Conservation (phyloP, 1,140 invertebrate genomes). For the Anadara kagoshimensis region DNA sequence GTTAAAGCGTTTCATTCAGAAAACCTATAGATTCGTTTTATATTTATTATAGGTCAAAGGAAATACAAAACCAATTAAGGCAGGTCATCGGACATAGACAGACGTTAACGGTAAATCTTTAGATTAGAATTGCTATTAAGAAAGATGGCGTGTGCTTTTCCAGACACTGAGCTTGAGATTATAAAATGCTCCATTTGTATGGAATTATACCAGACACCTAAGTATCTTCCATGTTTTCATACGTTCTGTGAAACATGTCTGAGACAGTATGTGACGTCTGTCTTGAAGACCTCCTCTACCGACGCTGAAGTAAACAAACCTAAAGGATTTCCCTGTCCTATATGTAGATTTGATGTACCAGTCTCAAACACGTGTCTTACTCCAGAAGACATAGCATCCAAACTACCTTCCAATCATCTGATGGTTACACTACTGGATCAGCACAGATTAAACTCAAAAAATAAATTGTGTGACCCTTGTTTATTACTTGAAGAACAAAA, state of each 20-base stretch:
- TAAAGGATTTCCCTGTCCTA: not conserved
- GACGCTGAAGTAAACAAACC: not conserved
- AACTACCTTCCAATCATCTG: too few species aligned
- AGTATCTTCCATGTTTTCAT: constrained; percentile 21
- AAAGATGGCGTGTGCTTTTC: too few species aligned
- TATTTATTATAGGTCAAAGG: too few species aligned
- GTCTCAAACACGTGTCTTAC: not conserved
- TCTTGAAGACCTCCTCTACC: not conserved
- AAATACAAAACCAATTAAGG: too few species aligned
- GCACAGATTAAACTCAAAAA: not conserved
- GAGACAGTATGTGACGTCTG: not conserved
- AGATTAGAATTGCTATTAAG: too few species aligned
- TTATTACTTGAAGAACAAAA: not conserved
- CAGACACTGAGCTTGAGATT: constrained; percentile 1
- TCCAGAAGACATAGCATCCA: not conserved
- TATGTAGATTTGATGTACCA: not conserved
- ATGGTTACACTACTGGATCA: too few species aligned
- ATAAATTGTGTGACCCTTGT: constrained; percentile 4
- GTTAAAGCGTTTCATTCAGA: too few species aligned
- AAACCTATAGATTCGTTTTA: too few species aligned
- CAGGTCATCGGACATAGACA: too few species aligned
- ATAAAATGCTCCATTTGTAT: constrained; percentile 27
- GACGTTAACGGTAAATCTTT: too few species aligned
- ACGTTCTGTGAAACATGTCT: constrained; percentile 30
- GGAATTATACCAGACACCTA: constrained; percentile 5